Conservation (phyloP, 1,140 invertebrate genomes). For the Drosophila aff. region DNA sequence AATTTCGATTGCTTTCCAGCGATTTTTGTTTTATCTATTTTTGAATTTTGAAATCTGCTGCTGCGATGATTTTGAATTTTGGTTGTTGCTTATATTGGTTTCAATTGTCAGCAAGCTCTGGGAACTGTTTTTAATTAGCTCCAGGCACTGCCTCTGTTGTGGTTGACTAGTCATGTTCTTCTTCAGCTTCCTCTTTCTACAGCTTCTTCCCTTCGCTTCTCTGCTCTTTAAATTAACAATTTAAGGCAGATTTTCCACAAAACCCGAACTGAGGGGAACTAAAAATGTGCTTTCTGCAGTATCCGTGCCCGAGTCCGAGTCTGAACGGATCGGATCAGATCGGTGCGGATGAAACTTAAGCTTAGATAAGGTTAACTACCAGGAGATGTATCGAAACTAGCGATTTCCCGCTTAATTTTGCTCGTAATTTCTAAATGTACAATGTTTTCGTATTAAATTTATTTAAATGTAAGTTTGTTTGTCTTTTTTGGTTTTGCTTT, state of each 20-base stretch:
- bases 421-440: conserved; percentile 62
- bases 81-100: conserved; percentile 58
- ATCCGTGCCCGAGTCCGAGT: conserved; percentile 44
- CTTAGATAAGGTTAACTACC: conserved; percentile 65
- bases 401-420: conserved; percentile 55
- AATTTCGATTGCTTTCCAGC: conserved; percentile 41
- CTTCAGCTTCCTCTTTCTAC: conserved; percentile 33
- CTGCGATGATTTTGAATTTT: conserved; percentile 76
- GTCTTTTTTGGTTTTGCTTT: conserved; percentile 68
- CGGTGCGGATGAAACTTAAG: conserved; percentile 42
- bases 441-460: conserved; percentile 65
- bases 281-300: conserved; percentile 52
- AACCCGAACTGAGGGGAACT: conserved; percentile 86
- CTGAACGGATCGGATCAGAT: conserved; percentile 16
- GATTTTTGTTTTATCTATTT: conserved; percentile 21
- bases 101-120: conserved; percentile 49
- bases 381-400: conserved; percentile 73
- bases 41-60: conserved; percentile 77
- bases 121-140: conserved; percentile 20
- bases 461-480: conserved; percentile 77
- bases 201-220: conserved; percentile 4
- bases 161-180: conserved; percentile 71
- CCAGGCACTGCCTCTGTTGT: conserved; percentile 55
- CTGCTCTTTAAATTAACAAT: conserved; percentile 83
- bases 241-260: conserved; percentile 89